These are phyloP conservation scores for Graphium colonna DNA, from an alignment of 2,888 invertebrate genomes.

Conservation along the genomic window DNA sequence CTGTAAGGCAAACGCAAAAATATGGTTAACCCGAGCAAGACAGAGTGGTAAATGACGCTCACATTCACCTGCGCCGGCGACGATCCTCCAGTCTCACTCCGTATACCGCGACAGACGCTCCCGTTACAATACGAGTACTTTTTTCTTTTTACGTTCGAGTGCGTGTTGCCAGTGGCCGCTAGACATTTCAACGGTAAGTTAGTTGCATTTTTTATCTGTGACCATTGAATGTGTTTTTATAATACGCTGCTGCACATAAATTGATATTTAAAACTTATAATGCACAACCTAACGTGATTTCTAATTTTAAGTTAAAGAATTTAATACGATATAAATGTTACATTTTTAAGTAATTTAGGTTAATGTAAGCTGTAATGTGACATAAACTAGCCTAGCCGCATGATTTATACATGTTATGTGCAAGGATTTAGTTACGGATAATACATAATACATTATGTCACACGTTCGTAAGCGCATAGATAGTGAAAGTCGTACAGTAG, in stretches of 20 bases:
- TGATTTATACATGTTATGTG: background rate
- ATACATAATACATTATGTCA: constrained; percentile 39
- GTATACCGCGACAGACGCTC: constrained; percentile 49
- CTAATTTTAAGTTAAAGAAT: background rate
- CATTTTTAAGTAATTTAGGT: background rate
- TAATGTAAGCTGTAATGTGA: background rate
- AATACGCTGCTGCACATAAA: background rate
- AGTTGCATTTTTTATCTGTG: constrained; percentile 4
- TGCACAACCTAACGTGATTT: background rate
- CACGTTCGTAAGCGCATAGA: constrained; percentile 36
- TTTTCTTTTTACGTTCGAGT: constrained; percentile 38
- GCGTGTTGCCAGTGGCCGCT: constrained; percentile 54
- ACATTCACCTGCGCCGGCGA: constrained; percentile 70
- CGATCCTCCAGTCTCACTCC: constrained; percentile 62
- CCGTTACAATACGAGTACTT: constrained; percentile 46
- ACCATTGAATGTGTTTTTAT: no score
- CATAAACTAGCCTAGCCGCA: background rate
- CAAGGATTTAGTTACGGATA: background rate
- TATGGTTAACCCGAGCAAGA: constrained; percentile 54
- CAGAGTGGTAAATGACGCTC: constrained; percentile 68
- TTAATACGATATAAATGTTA: background rate
- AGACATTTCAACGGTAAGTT: constrained; percentile 30
- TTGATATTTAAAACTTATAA: background rate
- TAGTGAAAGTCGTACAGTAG: constrained; percentile 50
- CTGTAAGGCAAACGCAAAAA: constrained; percentile 44